Base-by-base conservation (phyloP, 2,797 vertebrate genomes). In the Novumbra hubbsi region DNA sequence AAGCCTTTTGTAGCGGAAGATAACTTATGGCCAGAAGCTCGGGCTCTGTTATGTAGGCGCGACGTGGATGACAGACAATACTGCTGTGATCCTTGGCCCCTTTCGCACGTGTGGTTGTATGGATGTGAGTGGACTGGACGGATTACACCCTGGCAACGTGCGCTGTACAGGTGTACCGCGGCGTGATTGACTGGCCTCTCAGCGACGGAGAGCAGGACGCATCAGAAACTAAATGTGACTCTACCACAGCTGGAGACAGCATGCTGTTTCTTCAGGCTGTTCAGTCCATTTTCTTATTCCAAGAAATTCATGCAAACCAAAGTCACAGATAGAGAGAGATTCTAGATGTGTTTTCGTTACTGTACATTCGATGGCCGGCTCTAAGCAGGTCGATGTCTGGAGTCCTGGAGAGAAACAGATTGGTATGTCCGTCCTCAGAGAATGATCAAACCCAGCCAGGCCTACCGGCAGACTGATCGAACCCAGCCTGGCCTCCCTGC, bases 181-280 rank as follows among this genome's bases (percentile, higher is more conserved):
- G 81, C 76, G 80, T 76, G 60, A 74, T 62, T 11, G 80, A 60
- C 81, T 8, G 27, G 41, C 78, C 76, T 85, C 77, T 79, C 27
- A 7, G 5, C 2, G 32, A 34, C 5, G 71, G 57, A 38, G 5
- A 84, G 32, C 32, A 34, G 2, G 32, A 34, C 32, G 32, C 32
- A 34, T 34, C 81, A 83, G 78, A 88, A 89, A 90, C 84, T 79
- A 87, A 85, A 84, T 74, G 82, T 71, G 73, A 82, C 70, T 72
- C 30, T 21, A 66, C 64, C 76, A 27, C 68, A 77, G 74, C 72
- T 66, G 15, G 45, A 48, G 68, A 70, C 72, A 8, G 15, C 15
- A 24, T 28, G 21, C 14, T 28, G 1, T 19, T 19, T 52, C 49
- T 21, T 55, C 7, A 1, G 3, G 21, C 16, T 21, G 52, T 21